Evolutionary conservation across 92 coral and sea anemone species (phyloP), one percentile per base, ranked within the genome.

Genomic region (Epizoanthus scotinus): DNA sequence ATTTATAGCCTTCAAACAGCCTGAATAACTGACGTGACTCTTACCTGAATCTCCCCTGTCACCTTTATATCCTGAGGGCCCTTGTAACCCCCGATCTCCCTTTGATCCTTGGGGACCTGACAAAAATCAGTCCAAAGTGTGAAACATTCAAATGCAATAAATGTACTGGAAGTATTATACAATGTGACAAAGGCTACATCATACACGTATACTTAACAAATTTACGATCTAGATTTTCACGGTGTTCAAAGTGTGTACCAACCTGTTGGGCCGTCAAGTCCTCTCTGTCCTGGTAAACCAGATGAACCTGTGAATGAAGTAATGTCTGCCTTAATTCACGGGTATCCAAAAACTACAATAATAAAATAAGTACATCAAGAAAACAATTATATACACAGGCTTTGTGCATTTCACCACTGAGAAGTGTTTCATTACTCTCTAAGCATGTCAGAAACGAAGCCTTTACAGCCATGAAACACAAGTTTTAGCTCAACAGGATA

Each of bases 61-160:
- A 40, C 97, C 94, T 53, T 82, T 67, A 15, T 82, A 86, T 28
- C 92, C 92, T n/a, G 42, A 77, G n/a, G 84, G 89, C 8, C 92
- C 92, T 54, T 38, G 81, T 36, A 75, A 40, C 10, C 81, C 81
- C 26, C 78, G 85, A 68, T 88, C 88, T 3, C 91, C 96, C 68
- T 89, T 87, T 19, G 79, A 75, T n/a, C 97, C 97, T 44, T 77
- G n/a, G 52, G 64, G 66, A 81, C 92, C 91, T 84, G 24, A 22
- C 22, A 29, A 20, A 38, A 26, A 21, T 6, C 12, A 75, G n/a
- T 29, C 25, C 64, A 38, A 36, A 20, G 67, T 71, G 17, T 27
- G 1, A 44, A 21, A 53, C 14, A 67, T 14, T 1, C 17, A 5
- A 44, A 18, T 6, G 12, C 59, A 18, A 22, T 47, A 80, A 31